These are phyloP conservation scores for Falco cherrug DNA, from an alignment of 2,797 vertebrate species.

Conservation along the genomic window DNA sequence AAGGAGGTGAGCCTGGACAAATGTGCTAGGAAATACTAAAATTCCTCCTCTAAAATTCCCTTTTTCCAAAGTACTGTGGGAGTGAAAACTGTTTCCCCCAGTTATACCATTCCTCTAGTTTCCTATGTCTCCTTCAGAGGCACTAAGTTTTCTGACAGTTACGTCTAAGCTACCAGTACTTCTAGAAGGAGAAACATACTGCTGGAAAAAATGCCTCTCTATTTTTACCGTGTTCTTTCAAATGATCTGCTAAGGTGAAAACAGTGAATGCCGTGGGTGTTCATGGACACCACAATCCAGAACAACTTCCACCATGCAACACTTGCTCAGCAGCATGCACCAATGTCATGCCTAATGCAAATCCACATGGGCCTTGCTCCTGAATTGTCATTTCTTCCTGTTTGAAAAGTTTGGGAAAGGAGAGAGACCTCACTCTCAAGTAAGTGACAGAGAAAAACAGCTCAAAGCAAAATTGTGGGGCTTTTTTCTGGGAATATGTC, in stretches of 20 bases:
- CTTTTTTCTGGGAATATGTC: neutral
- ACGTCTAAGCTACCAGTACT: neutral
- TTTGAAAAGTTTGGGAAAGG: neutral
- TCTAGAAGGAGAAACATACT: neutral
- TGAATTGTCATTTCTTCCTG: neutral
- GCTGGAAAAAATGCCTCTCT: neutral
- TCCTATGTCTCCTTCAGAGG: neutral
- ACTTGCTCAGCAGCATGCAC: neutral
- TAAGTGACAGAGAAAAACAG: neutral
- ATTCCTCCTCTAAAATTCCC: neutral
- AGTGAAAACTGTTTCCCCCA: neutral
- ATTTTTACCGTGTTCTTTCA: neutral
- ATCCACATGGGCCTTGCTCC: neutral
- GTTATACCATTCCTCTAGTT: neutral
- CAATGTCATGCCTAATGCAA: neutral
- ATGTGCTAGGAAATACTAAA: neutral
- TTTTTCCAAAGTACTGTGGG: neutral
- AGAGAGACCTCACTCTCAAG: fast-evolving
- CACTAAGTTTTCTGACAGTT: neutral
- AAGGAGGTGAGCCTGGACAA: neutral
- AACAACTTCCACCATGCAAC: neutral
- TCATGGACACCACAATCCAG: neutral
- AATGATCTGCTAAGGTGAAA: neutral
- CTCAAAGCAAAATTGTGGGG: neutral
- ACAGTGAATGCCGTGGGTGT: neutral